Evolutionary conservation across 1,140 invertebrate species (phyloP), one percentile per base, ranked within the genome.

Genomic region (Neodiprion fabricii): DNA sequence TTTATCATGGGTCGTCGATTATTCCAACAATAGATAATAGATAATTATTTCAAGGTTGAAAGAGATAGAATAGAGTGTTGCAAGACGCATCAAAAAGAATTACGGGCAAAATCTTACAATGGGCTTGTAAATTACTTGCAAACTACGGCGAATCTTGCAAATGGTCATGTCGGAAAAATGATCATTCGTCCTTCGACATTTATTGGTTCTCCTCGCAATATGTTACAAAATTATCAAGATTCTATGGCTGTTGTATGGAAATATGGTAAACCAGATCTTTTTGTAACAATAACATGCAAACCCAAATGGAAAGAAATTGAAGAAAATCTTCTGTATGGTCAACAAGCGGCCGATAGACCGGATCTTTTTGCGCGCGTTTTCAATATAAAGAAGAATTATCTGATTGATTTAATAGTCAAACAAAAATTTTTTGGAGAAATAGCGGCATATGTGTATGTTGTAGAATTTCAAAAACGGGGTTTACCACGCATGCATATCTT

Each of bases 381-480:
- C 67, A 50, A 78, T 49, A 67, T 75, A 12, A 78, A 78, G 70
- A 77, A 77, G 71, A 72, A 75, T 28, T 65, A 74, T 68, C 74
- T 75, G 48, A 21, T 75, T 48, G 65, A 75, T 76, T 23, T 74
- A 7, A 73, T 78, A n/a, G 48, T 68, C 17, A 61, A 61, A 49
- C 72, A 78, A 76, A 53, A 76, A 48, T 73, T 74, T 76, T 84
- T 85, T 79, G 85, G 85, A 21, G 73, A 78, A 67, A 75, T 80
- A 53, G 53, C 74, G n/a, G 85, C 83, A 67, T 83, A 78, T 70
- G 79, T 89, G 77, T 85, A 86, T 74, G 77, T 82, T 17, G 78
- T 89, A 47, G 88, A 91, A 80, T 90, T 85, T 76, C 89, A 90
- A 79, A 90, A 91, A 79, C 77, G 86, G 77, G 89, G 89, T 4